Evolutionary conservation across 1,140 invertebrate species (phyloP).

Genomic region (Samia ricini): DNA sequence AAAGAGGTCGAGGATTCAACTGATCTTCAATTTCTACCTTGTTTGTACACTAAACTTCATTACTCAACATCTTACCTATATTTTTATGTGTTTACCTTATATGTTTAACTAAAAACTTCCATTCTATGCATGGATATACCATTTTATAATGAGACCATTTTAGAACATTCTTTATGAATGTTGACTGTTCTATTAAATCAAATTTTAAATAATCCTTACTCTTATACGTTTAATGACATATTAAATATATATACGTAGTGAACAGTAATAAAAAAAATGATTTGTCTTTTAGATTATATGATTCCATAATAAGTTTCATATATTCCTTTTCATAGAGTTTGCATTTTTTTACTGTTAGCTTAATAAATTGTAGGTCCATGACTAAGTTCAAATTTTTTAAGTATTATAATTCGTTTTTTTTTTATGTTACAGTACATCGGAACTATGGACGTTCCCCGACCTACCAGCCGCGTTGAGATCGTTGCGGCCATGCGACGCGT

Average conservation of each 20-base stretch:
- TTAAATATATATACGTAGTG: no score
- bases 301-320: no score
- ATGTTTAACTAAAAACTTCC: background rate
- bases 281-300: no score
- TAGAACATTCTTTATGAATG: no score
- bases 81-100: background rate
- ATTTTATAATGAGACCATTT: background rate
- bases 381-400: no score
- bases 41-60: background rate
- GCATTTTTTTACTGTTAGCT: no score
- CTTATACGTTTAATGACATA: no score
- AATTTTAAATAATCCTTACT: no score
- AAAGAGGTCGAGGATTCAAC: slow-evolving; percentile 20
- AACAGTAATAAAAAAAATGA: no score
- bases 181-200: background rate
- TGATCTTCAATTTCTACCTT: slow-evolving; percentile 4
- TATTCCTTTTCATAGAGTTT: no score
- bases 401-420: no score
- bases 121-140: background rate
- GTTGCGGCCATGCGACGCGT: slow-evolving; percentile 99
- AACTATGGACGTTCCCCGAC: slow-evolving; percentile 96
- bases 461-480: slow-evolving; percentile 97
- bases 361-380: no score
- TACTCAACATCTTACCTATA: background rate
- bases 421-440: slow-evolving; percentile 94